phyloP scores from a whole-genome alignment of 2,113 vertebrate species.

The Cottus gobio region DNA sequence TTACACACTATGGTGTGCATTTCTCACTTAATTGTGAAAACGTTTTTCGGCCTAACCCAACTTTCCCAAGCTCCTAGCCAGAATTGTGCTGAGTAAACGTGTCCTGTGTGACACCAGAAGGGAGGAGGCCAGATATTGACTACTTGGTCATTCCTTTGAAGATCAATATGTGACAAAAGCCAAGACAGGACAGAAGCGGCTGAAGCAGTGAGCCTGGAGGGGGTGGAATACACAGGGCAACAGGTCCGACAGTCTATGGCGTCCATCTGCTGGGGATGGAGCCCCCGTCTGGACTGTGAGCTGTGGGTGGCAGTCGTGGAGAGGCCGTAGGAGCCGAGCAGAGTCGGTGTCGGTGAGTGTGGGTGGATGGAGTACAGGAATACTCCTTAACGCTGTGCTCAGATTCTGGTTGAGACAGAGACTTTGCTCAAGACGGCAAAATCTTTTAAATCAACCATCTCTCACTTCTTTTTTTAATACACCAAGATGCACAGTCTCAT shows the following conservation, averaged over 20 bases:
- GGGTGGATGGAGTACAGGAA: conserved; percentile 5
- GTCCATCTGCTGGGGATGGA: conserved; percentile 24
- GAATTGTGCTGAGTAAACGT: conserved; percentile 26
- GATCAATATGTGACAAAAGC: conserved; percentile 59
- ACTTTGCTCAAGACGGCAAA: conserved; percentile 24
- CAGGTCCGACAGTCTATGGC: background rate
- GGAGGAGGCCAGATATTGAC: conserved; percentile 57
- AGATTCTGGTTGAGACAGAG: conserved; percentile 25
- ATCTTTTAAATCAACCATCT: conserved; percentile 5
- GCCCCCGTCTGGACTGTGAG: background rate
- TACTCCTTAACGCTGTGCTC: background rate
- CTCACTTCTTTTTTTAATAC: background rate
- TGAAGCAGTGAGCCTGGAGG: conserved; percentile 54
- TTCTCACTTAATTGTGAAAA: background rate
- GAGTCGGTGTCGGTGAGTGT: conserved; percentile 5
- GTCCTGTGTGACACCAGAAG: conserved; percentile 52
- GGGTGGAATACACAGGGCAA: conserved; percentile 18
- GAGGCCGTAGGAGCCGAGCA: background rate
- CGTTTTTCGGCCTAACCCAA: background rate
- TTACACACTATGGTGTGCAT: background rate
- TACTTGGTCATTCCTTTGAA: conserved; percentile 22
- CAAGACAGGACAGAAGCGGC: conserved; percentile 54
- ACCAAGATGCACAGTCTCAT: conserved; percentile 4
- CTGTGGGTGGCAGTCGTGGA: background rate
- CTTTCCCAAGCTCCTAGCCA: background rate